Percentiles rank a stretch among this genome's conserved stretches.
phyloP scores from a whole-genome alignment of 2,888 invertebrate species.

The Ochropleura leucogaster region DNA sequence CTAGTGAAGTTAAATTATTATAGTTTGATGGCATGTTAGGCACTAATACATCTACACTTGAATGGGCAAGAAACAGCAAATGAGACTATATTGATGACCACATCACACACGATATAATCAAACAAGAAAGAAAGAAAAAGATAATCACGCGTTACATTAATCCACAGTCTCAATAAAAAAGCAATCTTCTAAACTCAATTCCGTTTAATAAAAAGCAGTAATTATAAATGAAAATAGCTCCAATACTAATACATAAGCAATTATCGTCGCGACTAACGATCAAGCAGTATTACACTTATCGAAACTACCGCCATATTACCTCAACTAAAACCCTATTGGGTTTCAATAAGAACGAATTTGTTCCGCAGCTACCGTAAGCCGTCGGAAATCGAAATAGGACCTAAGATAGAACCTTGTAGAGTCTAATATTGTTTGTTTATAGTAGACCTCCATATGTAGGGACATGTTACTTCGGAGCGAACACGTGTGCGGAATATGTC shows the following conservation, averaged over 20 bases:
- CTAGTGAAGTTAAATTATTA: conserved; percentile 57
- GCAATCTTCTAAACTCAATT: conserved; percentile 56
- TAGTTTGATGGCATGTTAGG: conserved; percentile 52
- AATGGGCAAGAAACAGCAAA: conserved; percentile 38
- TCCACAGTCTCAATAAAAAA: conserved; percentile 52
- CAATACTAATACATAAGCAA: conserved; percentile 64
- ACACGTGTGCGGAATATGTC: conserved; percentile 90
- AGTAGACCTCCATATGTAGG: conserved; percentile 55
- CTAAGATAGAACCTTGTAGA: conserved; percentile 39
- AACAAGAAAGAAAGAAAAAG: conserved; percentile 46
- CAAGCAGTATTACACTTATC: conserved; percentile 72
- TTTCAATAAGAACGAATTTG: conserved; percentile 72
- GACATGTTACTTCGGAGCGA: conserved; percentile 72
- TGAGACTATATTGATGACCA: conserved; percentile 38
- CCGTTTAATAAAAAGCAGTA: conserved; percentile 57
- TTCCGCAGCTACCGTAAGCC: conserved; percentile 55
- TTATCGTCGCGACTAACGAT: conserved; percentile 71
- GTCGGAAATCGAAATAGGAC: conserved; percentile 24
- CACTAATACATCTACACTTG: conserved; percentile 52
- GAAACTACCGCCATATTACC: conserved; percentile 59
- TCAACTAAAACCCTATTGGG: conserved; percentile 66
- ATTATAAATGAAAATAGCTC: conserved; percentile 61
- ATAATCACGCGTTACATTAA: conserved; percentile 47
- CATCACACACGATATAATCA: conserved; percentile 27
- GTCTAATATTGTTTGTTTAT: conserved; percentile 64